Conservation (phyloP, 2,113 vertebrate genomes). For the Paraplagusia blochii region DNA sequence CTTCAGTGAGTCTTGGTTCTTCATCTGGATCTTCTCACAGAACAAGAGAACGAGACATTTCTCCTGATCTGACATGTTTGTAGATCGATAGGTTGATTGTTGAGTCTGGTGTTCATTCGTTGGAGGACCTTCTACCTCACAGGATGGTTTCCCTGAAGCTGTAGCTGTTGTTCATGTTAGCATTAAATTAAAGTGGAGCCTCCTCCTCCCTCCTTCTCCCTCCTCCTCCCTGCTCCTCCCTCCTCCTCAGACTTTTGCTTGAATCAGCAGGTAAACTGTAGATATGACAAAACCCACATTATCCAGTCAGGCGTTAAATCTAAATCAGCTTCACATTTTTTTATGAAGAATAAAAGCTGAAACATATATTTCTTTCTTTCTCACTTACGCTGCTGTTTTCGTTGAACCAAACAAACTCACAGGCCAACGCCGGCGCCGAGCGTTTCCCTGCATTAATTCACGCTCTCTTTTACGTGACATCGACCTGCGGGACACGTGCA, state of each 20-base stretch:
- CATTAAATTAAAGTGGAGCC: conserved; percentile 58
- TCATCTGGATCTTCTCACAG: no score
- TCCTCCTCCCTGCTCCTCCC: conserved; percentile 33
- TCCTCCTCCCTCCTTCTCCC: conserved; percentile 37
- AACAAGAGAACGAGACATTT: no score
- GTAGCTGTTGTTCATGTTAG: conserved; percentile 44
- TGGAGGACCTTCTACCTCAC: no score
- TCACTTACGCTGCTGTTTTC: no score
- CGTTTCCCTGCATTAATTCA: no score
- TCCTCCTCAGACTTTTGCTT: conserved; percentile 19
- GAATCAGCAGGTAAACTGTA: conserved; percentile 47
- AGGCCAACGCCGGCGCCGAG: background rate
- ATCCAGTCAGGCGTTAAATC: conserved; percentile 28
- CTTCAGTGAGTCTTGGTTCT: no score
- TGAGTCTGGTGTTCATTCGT: no score
- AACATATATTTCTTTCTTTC: background rate
- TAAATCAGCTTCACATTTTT: conserved; percentile 16
- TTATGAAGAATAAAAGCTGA: background rate
- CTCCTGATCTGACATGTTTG: no score
- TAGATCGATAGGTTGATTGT: no score
- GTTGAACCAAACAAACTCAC: background rate
- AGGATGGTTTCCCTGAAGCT: no score
- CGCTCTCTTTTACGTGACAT: no score
- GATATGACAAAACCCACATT: conserved; percentile 34
- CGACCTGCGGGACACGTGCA: no score